Percentiles rank a stretch among this genome's conserved stretches.
phyloP scores from a whole-genome alignment of 2,113 vertebrate genomes.

The Sus scrofa region T2T-Sscrofa CM000812.6:10841501-10842000 shows the following conservation, averaged over 20 bases:
- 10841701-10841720: background rate
- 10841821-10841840: background rate
- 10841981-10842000: background rate
- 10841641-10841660: background rate
- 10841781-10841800: background rate
- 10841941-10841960: background rate
- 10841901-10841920: background rate
- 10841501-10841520: rapidly evolving
- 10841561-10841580: background rate
- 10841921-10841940: background rate
- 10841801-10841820: conserved; percentile 20
- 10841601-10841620: background rate
- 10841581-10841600: background rate
- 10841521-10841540: background rate
- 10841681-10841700: background rate
- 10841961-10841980: background rate
- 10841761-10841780: background rate
- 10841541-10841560: background rate
- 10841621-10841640: background rate
- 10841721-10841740: background rate
- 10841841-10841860: background rate
- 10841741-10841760: background rate
- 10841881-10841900: background rate
- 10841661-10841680: background rate
- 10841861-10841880: background rate